Evolutionary conservation across 2,888 invertebrate species (phyloP).

Genomic region (Noctua comes): DNA sequence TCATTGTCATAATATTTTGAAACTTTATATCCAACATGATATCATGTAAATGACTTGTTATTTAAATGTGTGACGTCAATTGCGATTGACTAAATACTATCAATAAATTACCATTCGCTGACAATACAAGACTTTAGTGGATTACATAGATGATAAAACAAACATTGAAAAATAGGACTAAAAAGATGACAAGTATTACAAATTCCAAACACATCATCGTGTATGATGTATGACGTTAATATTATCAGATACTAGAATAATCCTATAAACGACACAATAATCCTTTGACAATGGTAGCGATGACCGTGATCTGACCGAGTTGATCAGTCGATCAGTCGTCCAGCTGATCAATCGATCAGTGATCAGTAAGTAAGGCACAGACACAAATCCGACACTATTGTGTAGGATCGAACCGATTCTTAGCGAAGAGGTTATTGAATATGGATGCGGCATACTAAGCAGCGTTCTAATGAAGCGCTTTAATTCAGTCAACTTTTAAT

Average conservation of each 20-base stretch:
- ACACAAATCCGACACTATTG: conserved; percentile 62
- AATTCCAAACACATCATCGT: neutral
- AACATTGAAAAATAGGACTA: conserved; percentile 2
- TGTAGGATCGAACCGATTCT: conserved; percentile 23
- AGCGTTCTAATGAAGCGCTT: neutral
- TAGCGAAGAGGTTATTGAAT: neutral
- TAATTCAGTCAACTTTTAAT: neutral
- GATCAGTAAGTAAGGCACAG: conserved; percentile 38
- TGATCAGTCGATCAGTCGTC: conserved; percentile 31
- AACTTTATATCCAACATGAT: neutral
- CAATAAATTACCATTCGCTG: neutral
- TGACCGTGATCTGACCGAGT: conserved; percentile 57
- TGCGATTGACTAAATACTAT: neutral
- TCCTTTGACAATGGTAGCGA: conserved; percentile 45
- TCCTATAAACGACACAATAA: conserved; percentile 44
- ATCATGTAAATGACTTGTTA: conserved; percentile 13
- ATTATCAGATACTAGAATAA: conserved; percentile 23
- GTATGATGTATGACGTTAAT: too few species aligned
- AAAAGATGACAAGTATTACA: neutral
- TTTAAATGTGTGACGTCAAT: conserved; percentile 24
- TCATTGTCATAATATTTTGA: conserved; percentile 15
- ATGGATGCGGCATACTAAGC: conserved; percentile 42
- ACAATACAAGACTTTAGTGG: neutral
- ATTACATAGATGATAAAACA: conserved; percentile 5
- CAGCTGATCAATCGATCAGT: conserved; percentile 47